A percentile compares a stretch with the other conserved stretches of the same genome.
Conservation (phyloP, 2,113 vertebrate species). For the Monopterus albus region DNA sequence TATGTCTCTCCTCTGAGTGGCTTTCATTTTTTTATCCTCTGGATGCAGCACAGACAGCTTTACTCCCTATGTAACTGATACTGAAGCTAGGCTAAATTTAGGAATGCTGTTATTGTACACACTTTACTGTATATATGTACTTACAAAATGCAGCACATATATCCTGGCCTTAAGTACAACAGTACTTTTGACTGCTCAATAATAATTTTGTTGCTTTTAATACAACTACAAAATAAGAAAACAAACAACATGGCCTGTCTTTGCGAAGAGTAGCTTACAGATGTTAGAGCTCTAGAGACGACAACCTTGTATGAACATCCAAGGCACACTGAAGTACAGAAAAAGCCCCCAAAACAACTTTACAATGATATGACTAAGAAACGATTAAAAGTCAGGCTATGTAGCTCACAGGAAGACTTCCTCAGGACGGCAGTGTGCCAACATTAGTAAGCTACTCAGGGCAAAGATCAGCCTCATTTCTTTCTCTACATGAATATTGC, state of each 20-base stretch:
- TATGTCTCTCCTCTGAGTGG: conserved; percentile 39
- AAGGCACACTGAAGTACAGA: conserved; percentile 69
- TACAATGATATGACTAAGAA: conserved; percentile 45
- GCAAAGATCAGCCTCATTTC: conserved; percentile 21
- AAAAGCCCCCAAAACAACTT: too few species aligned
- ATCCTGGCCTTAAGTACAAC: not conserved
- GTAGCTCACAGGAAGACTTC: conserved; percentile 19
- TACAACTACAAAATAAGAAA: not conserved
- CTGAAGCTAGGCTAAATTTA: conserved; percentile 23
- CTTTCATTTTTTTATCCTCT: not conserved
- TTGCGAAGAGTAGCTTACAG: conserved; percentile 33
- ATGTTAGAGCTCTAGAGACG: conserved; percentile 40
- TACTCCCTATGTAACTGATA: conserved; percentile 6
- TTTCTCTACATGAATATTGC: conserved; percentile 14
- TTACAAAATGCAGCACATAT: conserved; percentile 13
- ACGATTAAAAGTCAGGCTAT: conserved; percentile 11
- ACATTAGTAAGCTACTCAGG: conserved; percentile 38
- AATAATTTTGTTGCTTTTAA: conserved; percentile 15
- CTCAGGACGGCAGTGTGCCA: conserved; percentile 12
- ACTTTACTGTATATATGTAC: not conserved
- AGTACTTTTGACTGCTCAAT: too few species aligned
- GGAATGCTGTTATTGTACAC: conserved; percentile 13
- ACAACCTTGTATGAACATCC: conserved; percentile 61
- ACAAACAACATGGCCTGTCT: conserved; percentile 3
- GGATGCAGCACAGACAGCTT: conserved; percentile 48